phyloP scores from a whole-genome alignment of 1,140 invertebrate genomes.

The Trachelipus rathkii region DNA sequence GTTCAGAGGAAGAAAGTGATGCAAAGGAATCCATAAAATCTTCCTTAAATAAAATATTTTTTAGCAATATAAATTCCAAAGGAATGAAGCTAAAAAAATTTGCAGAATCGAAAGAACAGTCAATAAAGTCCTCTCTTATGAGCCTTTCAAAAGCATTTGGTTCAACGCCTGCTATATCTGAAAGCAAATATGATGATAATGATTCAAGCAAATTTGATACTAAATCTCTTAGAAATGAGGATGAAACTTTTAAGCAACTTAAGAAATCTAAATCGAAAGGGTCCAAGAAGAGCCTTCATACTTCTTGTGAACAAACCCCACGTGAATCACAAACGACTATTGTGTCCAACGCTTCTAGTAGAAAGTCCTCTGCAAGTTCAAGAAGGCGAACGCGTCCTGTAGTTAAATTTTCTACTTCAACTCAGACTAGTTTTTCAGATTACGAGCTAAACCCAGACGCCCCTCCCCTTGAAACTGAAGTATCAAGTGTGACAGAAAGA shows the following conservation, averaged over 20 bases:
- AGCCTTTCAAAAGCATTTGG: background rate
- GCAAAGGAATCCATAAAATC: background rate
- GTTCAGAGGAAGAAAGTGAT: background rate
- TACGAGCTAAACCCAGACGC: background rate
- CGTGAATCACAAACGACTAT: background rate
- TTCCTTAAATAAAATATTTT: constrained; percentile 1
- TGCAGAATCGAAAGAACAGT: background rate
- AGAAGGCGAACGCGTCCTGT: background rate
- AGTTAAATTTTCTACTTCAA: background rate
- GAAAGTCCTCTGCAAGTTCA: background rate
- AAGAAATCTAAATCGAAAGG: background rate
- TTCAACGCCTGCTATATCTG: background rate
- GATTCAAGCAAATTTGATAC: background rate
- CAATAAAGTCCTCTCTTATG: background rate
- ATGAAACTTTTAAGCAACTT: background rate
- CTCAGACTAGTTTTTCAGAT: background rate
- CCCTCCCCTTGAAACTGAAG: background rate
- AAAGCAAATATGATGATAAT: background rate
- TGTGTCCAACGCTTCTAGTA: background rate
- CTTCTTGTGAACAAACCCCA: background rate
- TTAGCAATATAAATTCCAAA: background rate
- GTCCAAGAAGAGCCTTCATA: no score
- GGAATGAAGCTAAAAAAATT: background rate
- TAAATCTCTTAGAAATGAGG: background rate
- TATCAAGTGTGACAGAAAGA: background rate